These are phyloP conservation scores for Pycnonotus jocosus DNA, from an alignment of 2,113 vertebrate genomes.

Conservation along the genomic window DNA sequence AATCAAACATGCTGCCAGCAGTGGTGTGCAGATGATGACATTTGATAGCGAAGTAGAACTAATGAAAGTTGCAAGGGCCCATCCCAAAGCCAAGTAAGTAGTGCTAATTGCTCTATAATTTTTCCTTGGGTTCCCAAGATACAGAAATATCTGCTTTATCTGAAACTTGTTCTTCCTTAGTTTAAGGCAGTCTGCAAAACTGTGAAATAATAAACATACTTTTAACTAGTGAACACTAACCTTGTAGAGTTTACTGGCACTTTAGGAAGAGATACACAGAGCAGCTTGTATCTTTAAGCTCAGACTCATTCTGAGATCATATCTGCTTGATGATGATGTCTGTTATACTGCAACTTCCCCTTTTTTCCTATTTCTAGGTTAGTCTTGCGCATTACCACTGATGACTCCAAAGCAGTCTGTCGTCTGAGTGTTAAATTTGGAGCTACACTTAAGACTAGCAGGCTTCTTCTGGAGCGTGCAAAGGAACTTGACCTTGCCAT, in stretches of 20 bases:
- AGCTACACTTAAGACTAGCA: conserved; percentile 87
- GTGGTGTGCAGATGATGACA: conserved; percentile 96
- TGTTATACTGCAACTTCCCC: background rate
- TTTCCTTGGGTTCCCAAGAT: background rate
- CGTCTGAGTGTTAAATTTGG: conserved; percentile 96
- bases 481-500: conserved; percentile 87
- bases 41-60: conserved; percentile 97
- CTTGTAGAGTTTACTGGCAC: background rate
- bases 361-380: conserved; percentile 67
- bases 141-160: background rate
- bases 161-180: background rate
- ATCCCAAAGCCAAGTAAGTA: conserved; percentile 93
- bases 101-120: background rate
- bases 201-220: background rate
- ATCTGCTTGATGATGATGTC: background rate
- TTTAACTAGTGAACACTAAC: background rate
- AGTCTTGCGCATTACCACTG: conserved; percentile 93
- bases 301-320: background rate
- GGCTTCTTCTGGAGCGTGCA: conserved; percentile 87
- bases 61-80: conserved; percentile 91
- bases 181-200: background rate
- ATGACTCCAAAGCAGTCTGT: conserved; percentile 94
- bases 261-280: background rate
- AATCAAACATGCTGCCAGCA: conserved; percentile 92
- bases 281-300: background rate